Conservation (phyloP, 2,797 vertebrate species). For the Aeoliscus strigatus region DNA sequence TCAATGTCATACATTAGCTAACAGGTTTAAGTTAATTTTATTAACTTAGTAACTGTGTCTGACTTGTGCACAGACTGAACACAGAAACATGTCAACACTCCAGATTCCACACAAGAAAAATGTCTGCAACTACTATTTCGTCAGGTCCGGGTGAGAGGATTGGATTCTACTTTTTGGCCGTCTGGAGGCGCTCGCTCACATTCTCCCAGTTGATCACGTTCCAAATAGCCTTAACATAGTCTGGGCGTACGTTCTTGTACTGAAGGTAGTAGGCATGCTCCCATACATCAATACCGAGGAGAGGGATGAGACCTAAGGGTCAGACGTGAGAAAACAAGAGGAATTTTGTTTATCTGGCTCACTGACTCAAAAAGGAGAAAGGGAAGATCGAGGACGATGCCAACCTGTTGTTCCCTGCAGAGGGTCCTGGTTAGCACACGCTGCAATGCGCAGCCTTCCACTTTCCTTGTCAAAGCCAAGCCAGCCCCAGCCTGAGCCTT, state of each 20-base stretch:
- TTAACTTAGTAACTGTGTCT: not conserved
- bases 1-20: not conserved
- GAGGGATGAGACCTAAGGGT: conserved; percentile 84
- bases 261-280: conserved; percentile 98
- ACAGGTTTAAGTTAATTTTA: not conserved
- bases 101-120: conserved; percentile 1
- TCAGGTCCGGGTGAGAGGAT: conserved; percentile 11
- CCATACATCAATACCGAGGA: conserved; percentile 97
- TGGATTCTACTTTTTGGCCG: conserved; percentile 77
- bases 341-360: not conserved
- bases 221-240: conserved; percentile 98
- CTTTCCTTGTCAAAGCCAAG: conserved; percentile 89
- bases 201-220: conserved; percentile 96
- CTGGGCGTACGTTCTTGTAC: conserved; percentile 96
- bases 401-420: conserved; percentile 93
- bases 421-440: conserved; percentile 94
- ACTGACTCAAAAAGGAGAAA: too few species aligned
- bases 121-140: conserved; percentile 33
- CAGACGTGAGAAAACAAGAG: not conserved
- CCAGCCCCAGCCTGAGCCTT: conserved; percentile 98
- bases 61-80: conserved; percentile 4
- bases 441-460: conserved; percentile 79
- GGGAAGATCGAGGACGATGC: conserved; percentile 16
- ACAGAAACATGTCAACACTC: conserved; percentile 6
- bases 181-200: conserved; percentile 81